phyloP scores from a whole-genome alignment of 64 coral and sea anemone genomes.

The Trachythela sp. region DNA sequence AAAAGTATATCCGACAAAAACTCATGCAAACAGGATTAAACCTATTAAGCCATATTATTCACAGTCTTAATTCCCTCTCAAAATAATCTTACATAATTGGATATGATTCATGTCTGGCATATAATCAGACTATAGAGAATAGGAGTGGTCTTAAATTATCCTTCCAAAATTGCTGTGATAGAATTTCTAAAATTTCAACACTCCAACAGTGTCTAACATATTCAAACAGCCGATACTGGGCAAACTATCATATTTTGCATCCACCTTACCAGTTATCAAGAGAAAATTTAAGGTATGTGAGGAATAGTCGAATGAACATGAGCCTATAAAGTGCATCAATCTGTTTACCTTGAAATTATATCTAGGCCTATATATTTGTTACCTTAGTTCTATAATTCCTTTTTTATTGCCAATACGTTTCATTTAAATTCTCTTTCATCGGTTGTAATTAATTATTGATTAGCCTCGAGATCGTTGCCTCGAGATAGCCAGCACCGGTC shows the following conservation, averaged over 20 bases:
- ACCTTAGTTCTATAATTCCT: not conserved
- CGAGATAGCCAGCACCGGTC: not conserved
- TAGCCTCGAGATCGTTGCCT: not conserved
- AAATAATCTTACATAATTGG: not conserved
- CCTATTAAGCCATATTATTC: not conserved
- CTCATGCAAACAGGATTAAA: conserved; percentile 5
- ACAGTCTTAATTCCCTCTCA: not conserved
- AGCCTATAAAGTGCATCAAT: not conserved
- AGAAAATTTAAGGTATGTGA: not conserved
- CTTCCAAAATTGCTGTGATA: not conserved
- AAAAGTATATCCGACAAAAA: conserved; percentile 10
- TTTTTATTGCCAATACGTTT: not conserved
- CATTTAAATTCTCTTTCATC: not conserved
- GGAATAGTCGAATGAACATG: not conserved
- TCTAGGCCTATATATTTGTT: not conserved
- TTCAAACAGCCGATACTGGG: not conserved
- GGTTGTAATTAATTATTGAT: not conserved
- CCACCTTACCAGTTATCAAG: not conserved
- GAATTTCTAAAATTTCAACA: not conserved
- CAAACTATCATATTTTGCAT: not conserved
- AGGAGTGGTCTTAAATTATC: no score
- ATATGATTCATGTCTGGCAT: not conserved
- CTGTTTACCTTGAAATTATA: not conserved
- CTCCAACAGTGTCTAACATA: not conserved
- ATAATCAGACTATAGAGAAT: not conserved